Conservation (phyloP, 2,113 vertebrate species). For the Parus major region DNA sequence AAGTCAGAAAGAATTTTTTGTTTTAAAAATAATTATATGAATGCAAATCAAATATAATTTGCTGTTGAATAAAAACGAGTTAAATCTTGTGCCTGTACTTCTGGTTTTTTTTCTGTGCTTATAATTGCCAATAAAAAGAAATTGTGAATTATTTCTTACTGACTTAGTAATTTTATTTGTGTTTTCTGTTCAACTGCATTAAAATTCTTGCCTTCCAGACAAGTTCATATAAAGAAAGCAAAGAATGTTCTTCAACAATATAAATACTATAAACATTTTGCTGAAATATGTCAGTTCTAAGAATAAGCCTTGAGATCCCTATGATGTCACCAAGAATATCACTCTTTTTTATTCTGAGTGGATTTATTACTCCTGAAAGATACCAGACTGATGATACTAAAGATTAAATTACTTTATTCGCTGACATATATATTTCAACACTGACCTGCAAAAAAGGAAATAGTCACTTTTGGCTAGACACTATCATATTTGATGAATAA, state of each 20-base stretch:
- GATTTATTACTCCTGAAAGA: neutral
- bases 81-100: neutral
- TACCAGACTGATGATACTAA: neutral
- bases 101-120: neutral
- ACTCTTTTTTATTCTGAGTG: neutral
- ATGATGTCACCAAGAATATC: neutral
- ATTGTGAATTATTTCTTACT: neutral
- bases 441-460: neutral
- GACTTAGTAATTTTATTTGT: neutral
- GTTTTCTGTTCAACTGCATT: neutral
- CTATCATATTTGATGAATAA: neutral
- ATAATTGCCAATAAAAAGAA: neutral
- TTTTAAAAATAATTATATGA: neutral
- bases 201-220: neutral
- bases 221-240: neutral
- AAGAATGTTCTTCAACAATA: neutral
- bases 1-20: neutral
- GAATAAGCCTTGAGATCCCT: neutral
- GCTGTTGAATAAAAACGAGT: neutral
- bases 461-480: neutral
- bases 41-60: neutral
- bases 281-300: neutral
- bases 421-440: neutral
- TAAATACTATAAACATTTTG: neutral
- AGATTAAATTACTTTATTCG: neutral